phyloP scores from a whole-genome alignment of 2,888 invertebrate genomes.

The Acleris sparsana region DNA sequence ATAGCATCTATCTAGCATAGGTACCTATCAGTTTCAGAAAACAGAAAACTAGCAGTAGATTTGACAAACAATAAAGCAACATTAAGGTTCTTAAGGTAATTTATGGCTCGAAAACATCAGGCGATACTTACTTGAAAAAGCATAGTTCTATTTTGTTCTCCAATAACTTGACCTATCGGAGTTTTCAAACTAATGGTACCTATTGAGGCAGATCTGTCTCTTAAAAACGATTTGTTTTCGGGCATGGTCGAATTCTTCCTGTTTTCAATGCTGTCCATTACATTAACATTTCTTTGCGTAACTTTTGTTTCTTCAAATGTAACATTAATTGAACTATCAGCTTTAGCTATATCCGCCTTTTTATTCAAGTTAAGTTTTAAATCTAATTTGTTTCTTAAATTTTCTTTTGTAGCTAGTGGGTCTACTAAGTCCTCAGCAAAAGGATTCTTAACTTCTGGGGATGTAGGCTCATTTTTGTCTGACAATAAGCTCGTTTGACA shows the following conservation, averaged over 20 bases:
- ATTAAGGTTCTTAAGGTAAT: background rate
- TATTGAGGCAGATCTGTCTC: constrained; percentile 85
- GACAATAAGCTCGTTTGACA: constrained; percentile 44
- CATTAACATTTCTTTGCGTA: constrained; percentile 36
- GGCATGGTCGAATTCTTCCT: constrained; percentile 49
- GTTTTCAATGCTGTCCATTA: constrained; percentile 39
- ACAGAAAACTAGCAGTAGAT: too few relatives aligned
- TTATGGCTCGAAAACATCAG: background rate
- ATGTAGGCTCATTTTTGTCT: constrained; percentile 17
- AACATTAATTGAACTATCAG: constrained; percentile 44
- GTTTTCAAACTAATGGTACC: constrained; percentile 81
- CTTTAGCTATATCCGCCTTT: constrained; percentile 33
- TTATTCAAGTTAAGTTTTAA: constrained; percentile 38
- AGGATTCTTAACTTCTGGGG: constrained; percentile 36
- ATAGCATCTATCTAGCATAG: too few relatives aligned
- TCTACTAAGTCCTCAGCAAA: constrained; percentile 38
- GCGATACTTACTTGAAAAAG: constrained; percentile 88
- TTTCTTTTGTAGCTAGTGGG: background rate
- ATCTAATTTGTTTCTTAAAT: constrained; percentile 38
- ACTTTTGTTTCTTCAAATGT: constrained; percentile 59
- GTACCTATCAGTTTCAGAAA: too few relatives aligned
- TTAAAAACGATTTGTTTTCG: constrained; percentile 72
- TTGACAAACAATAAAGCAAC: too few relatives aligned
- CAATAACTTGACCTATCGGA: constrained; percentile 72
- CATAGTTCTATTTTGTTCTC: constrained; percentile 96